phyloP scores from a whole-genome alignment of 2,797 vertebrate genomes.

The Pantherophis vulpinus region DNA sequence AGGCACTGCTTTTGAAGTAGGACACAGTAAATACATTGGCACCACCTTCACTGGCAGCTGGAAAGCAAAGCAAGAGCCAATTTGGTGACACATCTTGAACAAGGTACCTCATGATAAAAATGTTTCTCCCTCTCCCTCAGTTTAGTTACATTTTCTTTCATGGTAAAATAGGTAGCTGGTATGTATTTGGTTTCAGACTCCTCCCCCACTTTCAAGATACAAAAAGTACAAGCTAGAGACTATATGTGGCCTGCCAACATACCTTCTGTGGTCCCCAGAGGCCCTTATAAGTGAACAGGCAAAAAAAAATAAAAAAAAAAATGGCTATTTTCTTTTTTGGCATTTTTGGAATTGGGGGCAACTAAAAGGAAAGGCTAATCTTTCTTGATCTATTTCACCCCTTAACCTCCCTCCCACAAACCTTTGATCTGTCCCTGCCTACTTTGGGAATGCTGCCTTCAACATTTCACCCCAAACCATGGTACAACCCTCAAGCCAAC shows the following conservation, averaged over 20 bases:
- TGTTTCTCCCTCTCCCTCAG: neutral
- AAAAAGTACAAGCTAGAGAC: neutral
- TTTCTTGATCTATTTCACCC: neutral
- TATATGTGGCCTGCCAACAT: neutral
- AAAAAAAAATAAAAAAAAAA: neutral
- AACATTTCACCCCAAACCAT: neutral
- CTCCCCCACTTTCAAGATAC: neutral
- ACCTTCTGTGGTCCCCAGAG: neutral
- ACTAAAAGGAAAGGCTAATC: neutral
- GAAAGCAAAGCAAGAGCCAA: conserved; percentile 48
- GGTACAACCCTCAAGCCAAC: neutral
- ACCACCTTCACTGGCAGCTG: conserved; percentile 98
- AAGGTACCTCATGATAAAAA: neutral
- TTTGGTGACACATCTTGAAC: neutral
- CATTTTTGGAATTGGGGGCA: neutral
- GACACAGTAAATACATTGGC: conserved; percentile 99
- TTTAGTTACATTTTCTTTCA: neutral
- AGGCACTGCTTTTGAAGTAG: conserved; percentile 98
- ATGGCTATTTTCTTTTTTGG: neutral
- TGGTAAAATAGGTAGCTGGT: neutral
- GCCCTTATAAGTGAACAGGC: neutral
- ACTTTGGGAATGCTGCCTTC: neutral
- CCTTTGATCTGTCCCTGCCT: neutral
- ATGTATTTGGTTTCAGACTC: neutral
- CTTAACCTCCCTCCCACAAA: neutral